Evolutionary conservation across 2,113 vertebrate genomes (phyloP).

Genomic region (Dasyornis broadbenti): DNA sequence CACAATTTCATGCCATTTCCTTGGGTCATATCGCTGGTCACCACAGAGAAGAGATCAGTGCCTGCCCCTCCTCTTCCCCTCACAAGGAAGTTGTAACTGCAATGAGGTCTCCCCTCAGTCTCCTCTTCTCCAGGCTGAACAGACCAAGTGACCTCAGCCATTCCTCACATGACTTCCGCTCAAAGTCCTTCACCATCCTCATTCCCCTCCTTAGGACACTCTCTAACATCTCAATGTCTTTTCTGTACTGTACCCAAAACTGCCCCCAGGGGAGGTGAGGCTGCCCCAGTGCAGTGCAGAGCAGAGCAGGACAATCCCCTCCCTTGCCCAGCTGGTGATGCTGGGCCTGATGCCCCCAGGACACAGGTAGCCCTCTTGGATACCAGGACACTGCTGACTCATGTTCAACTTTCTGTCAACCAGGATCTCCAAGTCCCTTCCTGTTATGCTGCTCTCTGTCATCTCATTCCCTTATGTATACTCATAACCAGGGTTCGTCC

Average conservation of each 20-base stretch:
- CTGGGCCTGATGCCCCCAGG: neutral
- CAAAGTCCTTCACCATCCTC: neutral
- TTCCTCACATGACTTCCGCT: accelerated
- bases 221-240: accelerated
- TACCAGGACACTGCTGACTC: neutral
- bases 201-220: neutral
- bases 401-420: accelerated
- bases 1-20: neutral
- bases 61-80: neutral
- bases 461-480: neutral
- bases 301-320: neutral
- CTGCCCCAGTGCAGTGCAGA: neutral
- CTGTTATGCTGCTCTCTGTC: neutral
- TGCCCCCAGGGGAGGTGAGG: neutral
- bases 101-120: neutral
- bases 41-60: neutral
- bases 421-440: neutral
- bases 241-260: accelerated
- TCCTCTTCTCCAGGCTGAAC: neutral
- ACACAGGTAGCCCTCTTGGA: accelerated
- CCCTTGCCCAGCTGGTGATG: accelerated
- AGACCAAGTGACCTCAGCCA: neutral
- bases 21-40: too few relatives aligned
- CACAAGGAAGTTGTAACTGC: neutral
- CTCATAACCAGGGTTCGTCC: neutral